phyloP scores from a whole-genome alignment of 2,113 vertebrate genomes.

The Steatornis caripensis region DNA sequence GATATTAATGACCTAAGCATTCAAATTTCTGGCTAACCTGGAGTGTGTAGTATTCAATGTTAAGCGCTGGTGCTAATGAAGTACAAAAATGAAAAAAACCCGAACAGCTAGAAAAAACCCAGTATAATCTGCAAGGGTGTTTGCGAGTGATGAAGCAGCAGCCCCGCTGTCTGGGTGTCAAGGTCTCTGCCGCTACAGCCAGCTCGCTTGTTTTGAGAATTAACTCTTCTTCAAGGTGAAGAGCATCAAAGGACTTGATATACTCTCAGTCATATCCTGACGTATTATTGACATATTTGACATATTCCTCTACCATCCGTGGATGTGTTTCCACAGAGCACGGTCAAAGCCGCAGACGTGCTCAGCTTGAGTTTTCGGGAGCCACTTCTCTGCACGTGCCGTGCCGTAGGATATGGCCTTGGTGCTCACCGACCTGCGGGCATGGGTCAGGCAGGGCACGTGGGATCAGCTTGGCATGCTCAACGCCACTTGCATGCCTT shows the following conservation, averaged over 20 bases:
- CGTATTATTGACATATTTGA: background rate
- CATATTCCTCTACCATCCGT: background rate
- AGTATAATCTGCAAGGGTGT: background rate
- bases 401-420: background rate
- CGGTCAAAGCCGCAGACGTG: fast-evolving
- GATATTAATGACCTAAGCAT: background rate
- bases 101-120: background rate
- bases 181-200: background rate
- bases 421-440: background rate
- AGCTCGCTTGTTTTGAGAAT: background rate
- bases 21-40: background rate
- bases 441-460: background rate
- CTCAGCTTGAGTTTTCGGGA: background rate
- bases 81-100: background rate
- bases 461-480: background rate
- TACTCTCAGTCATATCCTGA: background rate
- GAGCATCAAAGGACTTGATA: background rate
- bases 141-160: background rate
- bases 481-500: fast-evolving
- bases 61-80: background rate
- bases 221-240: background rate
- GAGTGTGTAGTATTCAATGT: background rate
- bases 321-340: background rate
- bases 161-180: background rate
- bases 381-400: fast-evolving